phyloP scores from a whole-genome alignment of 2,888 invertebrate species.

The Selenia dentaria region DNA sequence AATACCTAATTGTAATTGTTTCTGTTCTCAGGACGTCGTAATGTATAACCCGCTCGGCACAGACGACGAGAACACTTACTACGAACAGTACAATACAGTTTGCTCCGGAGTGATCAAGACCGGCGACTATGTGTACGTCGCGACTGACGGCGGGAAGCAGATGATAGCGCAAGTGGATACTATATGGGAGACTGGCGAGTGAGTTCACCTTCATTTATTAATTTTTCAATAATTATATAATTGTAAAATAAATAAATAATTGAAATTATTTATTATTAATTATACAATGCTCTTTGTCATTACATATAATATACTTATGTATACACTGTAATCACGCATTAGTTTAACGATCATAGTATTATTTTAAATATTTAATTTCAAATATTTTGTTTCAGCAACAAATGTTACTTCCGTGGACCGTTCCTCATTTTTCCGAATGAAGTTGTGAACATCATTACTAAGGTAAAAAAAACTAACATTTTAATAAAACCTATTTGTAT shows the following conservation, averaged over 20 bases:
- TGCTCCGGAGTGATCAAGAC: slow-evolving; percentile 93
- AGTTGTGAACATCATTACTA: slow-evolving; percentile 90
- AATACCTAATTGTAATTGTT: too few species aligned
- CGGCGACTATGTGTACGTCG: slow-evolving; percentile 98
- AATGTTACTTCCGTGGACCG: slow-evolving; percentile 96
- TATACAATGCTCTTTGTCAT: too few species aligned
- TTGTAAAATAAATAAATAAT: too few species aligned
- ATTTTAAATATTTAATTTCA: not conserved
- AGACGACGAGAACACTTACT: slow-evolving; percentile 93
- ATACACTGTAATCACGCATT: too few species aligned
- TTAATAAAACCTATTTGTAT: too few species aligned
- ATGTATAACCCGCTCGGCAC: slow-evolving; percentile 87
- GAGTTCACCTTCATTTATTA: too few species aligned
- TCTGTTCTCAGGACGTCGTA: slow-evolving; percentile 94
- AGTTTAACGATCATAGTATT: too few species aligned
- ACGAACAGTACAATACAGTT: slow-evolving; percentile 95
- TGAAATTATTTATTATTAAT: too few species aligned
- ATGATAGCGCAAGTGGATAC: slow-evolving; percentile 96
- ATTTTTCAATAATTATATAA: too few species aligned
- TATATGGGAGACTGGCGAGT: slow-evolving; percentile 97
- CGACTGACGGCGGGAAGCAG: slow-evolving; percentile 95
- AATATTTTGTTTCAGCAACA: slow-evolving; percentile 87
- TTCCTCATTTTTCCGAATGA: slow-evolving; percentile 96
- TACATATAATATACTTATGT: too few species aligned
- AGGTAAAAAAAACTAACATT: too few species aligned